Evolutionary conservation across 2,888 invertebrate species (phyloP), one percentile per base, ranked within the genome.

Genomic region (Arenicola marina): DNA sequence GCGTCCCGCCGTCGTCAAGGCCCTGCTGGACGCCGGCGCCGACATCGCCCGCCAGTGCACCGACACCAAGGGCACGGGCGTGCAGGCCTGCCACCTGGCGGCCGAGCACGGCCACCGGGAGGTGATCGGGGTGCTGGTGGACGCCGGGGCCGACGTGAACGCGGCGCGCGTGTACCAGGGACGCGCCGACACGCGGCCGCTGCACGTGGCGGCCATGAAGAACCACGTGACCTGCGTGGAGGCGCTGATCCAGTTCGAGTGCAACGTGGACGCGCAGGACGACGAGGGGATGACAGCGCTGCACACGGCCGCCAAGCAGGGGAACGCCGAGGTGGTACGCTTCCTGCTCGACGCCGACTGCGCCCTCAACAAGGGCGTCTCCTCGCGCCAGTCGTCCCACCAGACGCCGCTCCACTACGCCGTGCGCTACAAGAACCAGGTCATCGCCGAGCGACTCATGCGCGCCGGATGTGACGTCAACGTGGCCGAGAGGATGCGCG

Each of bases 391-490:
- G 46, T 65, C 66, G 2, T 21, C 29, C 29, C 51, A 66, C 43
- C 69, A 69, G 51, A 69, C 69, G 15, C 61, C 69, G 11, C 55
- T 69, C 11, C 69, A 69, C 38, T 69, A 61, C 51, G 69, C 69
- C 32, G 63, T 67, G 21, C 44, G 69, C n/a, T 61, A 55, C 44
- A 56, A 62, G 43, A 61, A 69, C 28, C 4, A 51, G n/a, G 43
- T 63, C 26, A 62, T 69, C 15, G 69, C 60, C 3, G 26, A 51
- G 28, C 44, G 63, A 51, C 57, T 69, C 29, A 56, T 69, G 15
- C 51, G 56, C 24, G 59, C 54, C n/a, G 69, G 69, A 21, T 53
- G 61, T 51, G 62, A 69, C 48, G 46, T 69, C 21, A 63, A 69
- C 33, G 38, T 53, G 1, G 45, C 69, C 15, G 69, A 69, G 56